Evolutionary conservation across 2,888 invertebrate species (phyloP), one percentile per base, ranked within the genome.

Genomic region (Ophion slaviceki): DNA sequence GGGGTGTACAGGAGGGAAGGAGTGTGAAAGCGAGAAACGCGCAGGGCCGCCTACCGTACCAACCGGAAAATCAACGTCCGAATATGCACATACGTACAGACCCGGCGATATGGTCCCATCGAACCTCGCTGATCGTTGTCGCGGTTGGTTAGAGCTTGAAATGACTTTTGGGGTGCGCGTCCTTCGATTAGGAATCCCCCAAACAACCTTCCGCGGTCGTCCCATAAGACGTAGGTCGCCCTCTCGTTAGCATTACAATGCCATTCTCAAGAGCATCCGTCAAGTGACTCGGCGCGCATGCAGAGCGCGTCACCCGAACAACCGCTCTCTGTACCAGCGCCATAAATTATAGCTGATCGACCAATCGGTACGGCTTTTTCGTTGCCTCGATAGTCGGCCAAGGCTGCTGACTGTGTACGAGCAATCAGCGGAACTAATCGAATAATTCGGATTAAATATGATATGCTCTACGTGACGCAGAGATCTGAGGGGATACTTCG

Each of bases 331-430:
- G 6, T 68, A 24, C 17, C 64, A 20, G 2, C 1, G 24, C 68
- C 53, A 70, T 53, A 70, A 70, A 70, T 70, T 53, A 36, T 64
- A 28, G 8, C 53, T 53, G 53, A 53, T 17, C 53, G 17, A 53
- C 53, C 53, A 17, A 53, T 53, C 53, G 53, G 53, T 40, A 40
- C 53, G 11, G 11, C 17, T 53, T 53, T 53, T 2, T 53, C 32
- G 53, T 53, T 53, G 53, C 5, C 4, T 53, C 53, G 3, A 53
- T 53, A 53, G 53, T 53, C 17, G 53, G 53, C 53, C 53, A 53
- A 53, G 53, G 53, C 53, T 53, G 53, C 53, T 53, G 0, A 53
- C 17, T 17, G 8, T 8, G 40, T 40, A 40, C 40, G 8, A 40
- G 17, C 53, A 17, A 53, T 53, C 17, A 17, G 4, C 17, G 53